A percentile compares a stretch with the other conserved stretches of the same genome.
phyloP scores from a whole-genome alignment of 2,888 invertebrate genomes.

The Mycalesis mineus region DNA sequence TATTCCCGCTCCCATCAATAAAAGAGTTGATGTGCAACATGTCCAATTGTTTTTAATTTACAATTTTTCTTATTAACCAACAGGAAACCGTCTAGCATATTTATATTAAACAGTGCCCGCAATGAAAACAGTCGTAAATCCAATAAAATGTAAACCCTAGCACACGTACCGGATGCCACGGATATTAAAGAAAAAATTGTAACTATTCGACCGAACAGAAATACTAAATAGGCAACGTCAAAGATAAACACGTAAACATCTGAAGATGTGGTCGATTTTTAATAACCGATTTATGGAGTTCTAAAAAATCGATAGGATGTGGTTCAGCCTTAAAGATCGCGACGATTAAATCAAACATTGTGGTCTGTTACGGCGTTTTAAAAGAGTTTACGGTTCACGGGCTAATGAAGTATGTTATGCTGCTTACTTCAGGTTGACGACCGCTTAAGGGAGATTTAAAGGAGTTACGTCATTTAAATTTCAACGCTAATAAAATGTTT shows the following conservation, averaged over 20 bases:
- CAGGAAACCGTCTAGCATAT: conserved; percentile 70
- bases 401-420: conserved; percentile 37
- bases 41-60: conserved; percentile 69
- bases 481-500: conserved; percentile 24
- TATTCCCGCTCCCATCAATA: background rate
- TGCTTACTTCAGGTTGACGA: conserved; percentile 23
- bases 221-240: conserved; percentile 54
- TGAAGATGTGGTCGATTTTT: conserved; percentile 58
- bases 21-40: conserved; percentile 32
- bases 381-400: conserved; percentile 40
- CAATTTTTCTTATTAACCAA: conserved; percentile 65
- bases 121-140: conserved; percentile 76
- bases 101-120: conserved; percentile 73
- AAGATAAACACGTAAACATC: conserved; percentile 16
- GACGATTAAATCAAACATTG: conserved; percentile 49
- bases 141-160: conserved; percentile 70
- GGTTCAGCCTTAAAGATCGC: conserved; percentile 47
- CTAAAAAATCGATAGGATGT: conserved; percentile 64
- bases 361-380: conserved; percentile 43
- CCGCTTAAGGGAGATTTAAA: conserved; percentile 17
- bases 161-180: conserved; percentile 59
- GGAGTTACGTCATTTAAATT: conserved; percentile 28
- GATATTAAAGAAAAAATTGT: conserved; percentile 61
- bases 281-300: conserved; percentile 57
- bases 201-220: conserved; percentile 60